Percentiles rank a stretch among this genome's conserved stretches.
These are phyloP conservation scores for Drosophila simulans DNA, from an alignment of 1,140 invertebrate species.

Conservation along the genomic window DNA sequence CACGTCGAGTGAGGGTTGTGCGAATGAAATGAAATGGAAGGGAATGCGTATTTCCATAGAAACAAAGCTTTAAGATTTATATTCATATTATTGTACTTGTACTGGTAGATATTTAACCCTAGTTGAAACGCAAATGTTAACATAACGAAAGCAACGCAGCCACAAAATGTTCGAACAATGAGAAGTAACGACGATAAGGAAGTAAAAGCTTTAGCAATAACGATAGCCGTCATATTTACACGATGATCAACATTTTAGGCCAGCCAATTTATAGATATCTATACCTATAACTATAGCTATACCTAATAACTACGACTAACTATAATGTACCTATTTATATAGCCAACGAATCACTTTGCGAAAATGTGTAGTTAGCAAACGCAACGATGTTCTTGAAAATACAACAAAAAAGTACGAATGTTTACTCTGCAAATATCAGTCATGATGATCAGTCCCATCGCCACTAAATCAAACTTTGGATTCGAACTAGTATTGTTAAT, in stretches of 20 bases:
- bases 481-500: neutral
- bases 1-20: slow-evolving; percentile 23
- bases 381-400: slow-evolving; percentile 1
- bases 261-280: slow-evolving; percentile 25
- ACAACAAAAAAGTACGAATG: neutral
- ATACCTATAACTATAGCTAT: slow-evolving; percentile 20
- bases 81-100: slow-evolving; percentile 19
- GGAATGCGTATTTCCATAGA: slow-evolving; percentile 12
- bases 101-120: slow-evolving; percentile 24
- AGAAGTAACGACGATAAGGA: slow-evolving; percentile 3
- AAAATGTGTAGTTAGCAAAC: slow-evolving; percentile 5
- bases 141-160: slow-evolving; percentile 45
- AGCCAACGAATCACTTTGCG: slow-evolving; percentile 2
- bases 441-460: neutral
- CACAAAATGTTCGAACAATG: slow-evolving; percentile 22
- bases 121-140: slow-evolving; percentile 50
- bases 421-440: slow-evolving; percentile 1
- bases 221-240: slow-evolving; percentile 38
- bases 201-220: slow-evolving; percentile 59
- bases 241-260: slow-evolving; percentile 28
- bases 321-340: slow-evolving; percentile 31
- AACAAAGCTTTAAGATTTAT: slow-evolving; percentile 31
- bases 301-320: slow-evolving; percentile 26
- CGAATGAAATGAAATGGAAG: neutral
- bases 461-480: neutral